phyloP scores from a whole-genome alignment of 2,888 invertebrate species.

The Trichopria drosophilae region DNA sequence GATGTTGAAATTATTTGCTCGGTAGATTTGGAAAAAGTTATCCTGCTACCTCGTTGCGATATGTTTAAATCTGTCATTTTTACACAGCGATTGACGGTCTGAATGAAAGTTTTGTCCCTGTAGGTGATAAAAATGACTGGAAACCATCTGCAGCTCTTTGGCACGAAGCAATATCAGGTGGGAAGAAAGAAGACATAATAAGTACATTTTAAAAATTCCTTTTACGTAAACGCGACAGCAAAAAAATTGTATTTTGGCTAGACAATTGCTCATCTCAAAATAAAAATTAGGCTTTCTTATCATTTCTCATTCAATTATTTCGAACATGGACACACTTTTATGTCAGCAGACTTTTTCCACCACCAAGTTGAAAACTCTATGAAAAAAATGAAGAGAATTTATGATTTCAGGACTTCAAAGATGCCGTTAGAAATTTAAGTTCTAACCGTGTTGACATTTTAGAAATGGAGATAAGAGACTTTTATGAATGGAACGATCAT shows the following conservation, averaged over 20 bases:
- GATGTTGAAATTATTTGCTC: too few species aligned
- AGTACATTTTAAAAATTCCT: conserved; percentile 15
- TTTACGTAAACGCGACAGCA: conserved; percentile 13
- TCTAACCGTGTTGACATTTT: conserved; percentile 3
- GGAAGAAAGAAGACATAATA: conserved; percentile 14
- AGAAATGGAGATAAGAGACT: neutral
- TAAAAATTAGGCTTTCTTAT: too few species aligned
- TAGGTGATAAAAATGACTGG: too few species aligned
- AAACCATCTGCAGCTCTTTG: too few species aligned
- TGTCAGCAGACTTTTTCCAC: neutral
- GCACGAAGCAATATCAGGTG: too few species aligned
- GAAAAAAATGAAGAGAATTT: conserved; percentile 14
- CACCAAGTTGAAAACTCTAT: neutral
- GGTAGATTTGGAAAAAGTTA: conserved; percentile 8
- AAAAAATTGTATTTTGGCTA: conserved; percentile 12
- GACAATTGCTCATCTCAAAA: too few species aligned
- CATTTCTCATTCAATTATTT: neutral
- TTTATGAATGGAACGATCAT: conserved; percentile 10
- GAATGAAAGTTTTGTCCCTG: too few species aligned
- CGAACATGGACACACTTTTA: neutral
- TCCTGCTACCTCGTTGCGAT: too few species aligned
- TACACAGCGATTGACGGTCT: too few species aligned
- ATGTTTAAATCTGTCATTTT: too few species aligned
- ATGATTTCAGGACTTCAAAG: conserved; percentile 21
- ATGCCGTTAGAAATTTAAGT: conserved; percentile 5